A percentile compares a stretch with the other conserved stretches of the same genome.
These are phyloP conservation scores for Donacobius atricapilla DNA, from an alignment of 2,113 vertebrate genomes.

Conservation along the genomic window DNA sequence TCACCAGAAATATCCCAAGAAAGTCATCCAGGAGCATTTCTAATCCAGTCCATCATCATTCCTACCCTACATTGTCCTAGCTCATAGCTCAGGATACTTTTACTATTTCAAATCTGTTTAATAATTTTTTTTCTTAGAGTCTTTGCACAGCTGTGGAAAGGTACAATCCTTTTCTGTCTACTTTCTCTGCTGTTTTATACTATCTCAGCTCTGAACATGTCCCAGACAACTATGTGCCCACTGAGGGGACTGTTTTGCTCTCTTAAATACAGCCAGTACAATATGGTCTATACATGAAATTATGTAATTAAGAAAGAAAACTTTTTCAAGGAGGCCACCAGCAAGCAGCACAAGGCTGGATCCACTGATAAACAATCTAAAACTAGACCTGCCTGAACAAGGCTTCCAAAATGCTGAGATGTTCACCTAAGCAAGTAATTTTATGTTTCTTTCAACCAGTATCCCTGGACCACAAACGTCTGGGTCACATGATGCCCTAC, in stretches of 20 bases:
- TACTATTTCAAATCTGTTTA: not conserved
- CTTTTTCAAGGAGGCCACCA: not conserved
- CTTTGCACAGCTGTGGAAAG: not conserved
- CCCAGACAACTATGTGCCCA: not conserved
- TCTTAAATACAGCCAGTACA: not conserved
- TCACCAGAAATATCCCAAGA: not conserved
- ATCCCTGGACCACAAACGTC: not conserved
- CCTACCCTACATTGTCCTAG: not conserved
- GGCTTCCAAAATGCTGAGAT: not conserved
- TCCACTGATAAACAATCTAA: not conserved
- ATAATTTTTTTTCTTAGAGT: not conserved
- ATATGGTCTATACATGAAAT: not conserved
- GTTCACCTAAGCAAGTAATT: not conserved
- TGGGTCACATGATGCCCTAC: accelerated
- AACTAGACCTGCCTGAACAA: not conserved
- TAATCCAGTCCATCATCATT: not conserved
- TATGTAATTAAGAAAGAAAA: not conserved
- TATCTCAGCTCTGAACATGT: not conserved
- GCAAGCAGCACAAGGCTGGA: not conserved
- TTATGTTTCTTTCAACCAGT: not conserved
- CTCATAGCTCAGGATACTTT: not conserved
- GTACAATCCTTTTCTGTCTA: not conserved
- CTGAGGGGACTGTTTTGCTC: not conserved
- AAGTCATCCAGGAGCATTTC: not conserved
- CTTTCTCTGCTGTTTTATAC: not conserved